Base-by-base conservation (phyloP, 2,797 vertebrate species). In the Hipposideros larvatus region DNA sequence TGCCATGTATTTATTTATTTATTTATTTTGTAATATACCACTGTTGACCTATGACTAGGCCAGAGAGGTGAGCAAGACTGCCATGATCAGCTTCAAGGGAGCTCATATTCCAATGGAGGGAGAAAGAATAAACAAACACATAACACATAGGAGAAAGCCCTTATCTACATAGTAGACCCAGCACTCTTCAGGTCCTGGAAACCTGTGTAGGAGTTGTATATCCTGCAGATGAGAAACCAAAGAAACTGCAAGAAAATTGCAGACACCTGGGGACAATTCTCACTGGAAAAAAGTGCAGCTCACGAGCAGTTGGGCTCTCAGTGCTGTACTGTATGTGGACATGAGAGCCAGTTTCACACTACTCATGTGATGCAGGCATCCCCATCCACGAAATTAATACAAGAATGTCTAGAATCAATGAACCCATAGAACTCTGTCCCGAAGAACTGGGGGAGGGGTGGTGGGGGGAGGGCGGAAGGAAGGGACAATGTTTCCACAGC, bases 391-490 rank as follows among this genome's bases (percentile, higher is more conserved):
- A 87, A 70, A 59, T 71, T n/a, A 75, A 53, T 59, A 57, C 0
- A 41, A 19, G 4, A 87, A 70, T 77, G 9, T 55, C 8, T 24
- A 68, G 16, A 61, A 53, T 57, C 26, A 43, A 15, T 57, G 6
- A 79, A 3, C 5, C 0, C 4, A 2, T 13, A 26, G 24, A 10
- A 18, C 7, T 7, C 26, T n/a, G 15, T 2, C 26, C 4, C 26
- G 5, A 61, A 65, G 46, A 48, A 48, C 48, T 48, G 48, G 48
- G 46, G 46, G 11, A 13, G 48, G 48, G 48, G 48, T 48, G 13
- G 48, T 37, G 37, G 37, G 37, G 37, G 37, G 37, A 37, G 37
- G 2, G 37, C 37, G 48, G n/a, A 16, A 5, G 13, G 6, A 65
- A 68, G 2, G 1, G 15, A 22, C n/a, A 28, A 5, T 82, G 21